Base-by-base conservation (phyloP, 2,113 vertebrate species). In the Solenodon paradoxus region DNA sequence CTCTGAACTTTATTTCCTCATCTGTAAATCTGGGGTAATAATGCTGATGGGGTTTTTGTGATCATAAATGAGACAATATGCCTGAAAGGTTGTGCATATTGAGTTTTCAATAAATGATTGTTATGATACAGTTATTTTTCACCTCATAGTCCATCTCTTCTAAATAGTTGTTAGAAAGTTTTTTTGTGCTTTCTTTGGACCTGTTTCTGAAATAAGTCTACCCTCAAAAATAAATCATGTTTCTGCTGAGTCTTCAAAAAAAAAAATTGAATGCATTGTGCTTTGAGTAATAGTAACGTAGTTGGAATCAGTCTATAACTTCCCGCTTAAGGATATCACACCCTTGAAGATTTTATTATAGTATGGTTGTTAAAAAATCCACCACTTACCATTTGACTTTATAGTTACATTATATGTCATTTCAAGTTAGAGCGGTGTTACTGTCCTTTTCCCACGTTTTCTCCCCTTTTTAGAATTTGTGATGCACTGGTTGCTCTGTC, bases 361-460 rank as follows among this genome's bases (percentile, higher is more conserved):
- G 32, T 72, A 26, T 61, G 38, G 28, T 86, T 83, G n/a, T 93
- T 92, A 53, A 83, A 88, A 91, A 92, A 84, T 15, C 24, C 40
- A 75, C 19, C 72, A 92, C 83, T 51, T 96, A 80, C 35, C 90
- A 55, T 94, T 92, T 84, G 92, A 57, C 79, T 92, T 94, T 85
- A 77, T 61, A 59, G 55, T 83, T 95, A 74, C 35, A 64, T 78
- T 9, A 6, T 95, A 95, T 95, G 90, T 79, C 80, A 90, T 72
- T 95, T 90, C 77, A 91, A 90, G 84, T 92, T 89, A 94, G 92
- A 94, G 40, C 63, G 88, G 28, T 86, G 13, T 88, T 80, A 88
- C 75, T 89, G 83, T 90, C 80, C 72, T 87, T 9, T 88, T 88
- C 57, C 64, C 86, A 51, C 83, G 40, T 72, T 90, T 53, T 85